Evolutionary conservation across 2,888 invertebrate species (phyloP).

Genomic region (Pycnomerus fuliginosus): DNA sequence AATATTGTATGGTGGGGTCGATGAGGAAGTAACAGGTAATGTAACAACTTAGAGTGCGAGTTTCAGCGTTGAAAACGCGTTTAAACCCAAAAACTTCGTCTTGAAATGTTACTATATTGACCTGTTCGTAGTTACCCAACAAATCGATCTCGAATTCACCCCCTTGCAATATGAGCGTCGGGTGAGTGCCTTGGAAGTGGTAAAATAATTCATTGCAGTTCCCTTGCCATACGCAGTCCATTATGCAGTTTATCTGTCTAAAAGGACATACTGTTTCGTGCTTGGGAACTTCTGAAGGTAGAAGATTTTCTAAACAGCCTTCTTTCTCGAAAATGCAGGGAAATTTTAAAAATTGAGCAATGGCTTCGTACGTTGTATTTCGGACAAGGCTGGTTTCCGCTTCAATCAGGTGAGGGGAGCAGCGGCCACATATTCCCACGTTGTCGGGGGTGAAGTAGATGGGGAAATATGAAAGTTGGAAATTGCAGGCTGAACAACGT

Average conservation of each 20-base stretch:
- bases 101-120: conserved; percentile 36
- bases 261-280: conserved; percentile 35
- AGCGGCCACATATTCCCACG: conserved; percentile 16
- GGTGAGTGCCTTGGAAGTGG: conserved; percentile 42
- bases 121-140: conserved; percentile 38
- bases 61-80: conserved; percentile 30
- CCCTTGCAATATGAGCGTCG: conserved; percentile 34
- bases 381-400: conserved; percentile 5
- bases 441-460: conserved; percentile 5
- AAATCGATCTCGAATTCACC: conserved; percentile 43
- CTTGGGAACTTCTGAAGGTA: conserved; percentile 15
- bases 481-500: no score
- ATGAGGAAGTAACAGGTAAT: conserved; percentile 33
- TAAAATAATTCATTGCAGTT: conserved; percentile 31
- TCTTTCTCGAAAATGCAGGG: conserved; percentile 29
- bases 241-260: conserved; percentile 32
- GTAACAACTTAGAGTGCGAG: conserved; percentile 34
- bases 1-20: conserved; percentile 4
- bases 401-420: conserved; percentile 1
- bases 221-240: conserved; percentile 42
- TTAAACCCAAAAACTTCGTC: conserved; percentile 40
- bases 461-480: conserved; percentile 20
- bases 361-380: conserved; percentile 26
- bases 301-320: conserved; percentile 10
- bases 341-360: conserved; percentile 26